phyloP scores from a whole-genome alignment of 2,113 vertebrate species.

The Brachypodius melanocephalos region DNA sequence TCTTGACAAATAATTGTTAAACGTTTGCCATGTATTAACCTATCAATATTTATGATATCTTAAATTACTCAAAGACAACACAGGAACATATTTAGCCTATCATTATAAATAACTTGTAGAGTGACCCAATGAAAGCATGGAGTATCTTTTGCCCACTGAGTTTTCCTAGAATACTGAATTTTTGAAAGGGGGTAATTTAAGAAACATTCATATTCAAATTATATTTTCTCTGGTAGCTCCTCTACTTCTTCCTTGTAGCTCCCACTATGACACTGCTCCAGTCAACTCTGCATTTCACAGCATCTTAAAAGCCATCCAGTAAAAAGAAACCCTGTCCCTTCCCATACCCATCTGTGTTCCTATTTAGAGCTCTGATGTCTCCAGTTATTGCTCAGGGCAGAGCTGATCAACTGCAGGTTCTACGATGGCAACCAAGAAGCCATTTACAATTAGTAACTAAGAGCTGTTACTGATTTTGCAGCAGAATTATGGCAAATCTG shows the following conservation, averaged over 20 bases:
- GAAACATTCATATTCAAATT: background rate
- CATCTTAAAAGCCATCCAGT: background rate
- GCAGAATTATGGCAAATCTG: background rate
- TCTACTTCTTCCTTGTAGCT: background rate
- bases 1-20: background rate
- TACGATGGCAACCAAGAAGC: slow-evolving; percentile 7
- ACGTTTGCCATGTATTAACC: background rate
- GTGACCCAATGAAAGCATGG: background rate
- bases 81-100: background rate
- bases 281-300: background rate
- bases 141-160: background rate
- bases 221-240: background rate
- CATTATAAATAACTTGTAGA: background rate
- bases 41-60: background rate
- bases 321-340: background rate
- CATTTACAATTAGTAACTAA: background rate
- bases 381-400: slow-evolving; percentile 11
- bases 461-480: slow-evolving; percentile 51
- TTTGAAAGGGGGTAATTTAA: background rate
- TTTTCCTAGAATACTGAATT: background rate
- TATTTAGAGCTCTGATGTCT: background rate
- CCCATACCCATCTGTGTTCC: background rate
- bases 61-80: background rate
- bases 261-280: background rate
- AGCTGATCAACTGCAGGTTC: slow-evolving; percentile 54